phyloP scores from a whole-genome alignment of 2,888 invertebrate species.

The Penaeus monodon region DNA sequence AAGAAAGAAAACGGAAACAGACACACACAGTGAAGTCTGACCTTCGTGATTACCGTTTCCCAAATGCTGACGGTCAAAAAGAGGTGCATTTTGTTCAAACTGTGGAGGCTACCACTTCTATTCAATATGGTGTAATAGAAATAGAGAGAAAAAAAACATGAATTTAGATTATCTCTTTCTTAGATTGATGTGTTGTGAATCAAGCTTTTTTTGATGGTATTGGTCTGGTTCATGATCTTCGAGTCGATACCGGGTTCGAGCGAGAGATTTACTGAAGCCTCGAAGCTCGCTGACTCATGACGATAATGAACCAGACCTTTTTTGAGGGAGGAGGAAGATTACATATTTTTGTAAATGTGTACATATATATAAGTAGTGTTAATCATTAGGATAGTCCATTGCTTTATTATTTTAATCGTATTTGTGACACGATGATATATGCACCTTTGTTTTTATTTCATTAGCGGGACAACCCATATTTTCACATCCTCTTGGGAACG shows the following conservation, averaged over 20 bases:
- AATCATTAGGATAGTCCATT: conserved; percentile 33
- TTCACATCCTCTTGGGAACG: too few relatives aligned
- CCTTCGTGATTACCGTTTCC: not conserved
- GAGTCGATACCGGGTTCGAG: not conserved
- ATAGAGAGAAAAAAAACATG: conserved; percentile 2
- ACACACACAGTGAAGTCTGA: too few relatives aligned
- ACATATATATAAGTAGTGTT: conserved; percentile 26
- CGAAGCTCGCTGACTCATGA: not conserved
- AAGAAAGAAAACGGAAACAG: too few relatives aligned
- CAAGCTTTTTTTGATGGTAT: conserved; percentile 30
- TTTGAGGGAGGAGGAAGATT: conserved; percentile 38
- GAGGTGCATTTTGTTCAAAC: conserved; percentile 57
- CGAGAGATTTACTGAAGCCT: not conserved
- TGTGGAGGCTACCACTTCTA: conserved; percentile 61
- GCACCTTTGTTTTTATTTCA: too few relatives aligned
- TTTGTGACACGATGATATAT: not conserved
- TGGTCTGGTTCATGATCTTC: conserved; percentile 30
- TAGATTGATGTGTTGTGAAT: conserved; percentile 41
- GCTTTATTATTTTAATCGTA: conserved; percentile 31
- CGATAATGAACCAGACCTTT: conserved; percentile 31
- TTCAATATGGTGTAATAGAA: conserved; percentile 21
- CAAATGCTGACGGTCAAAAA: conserved; percentile 29
- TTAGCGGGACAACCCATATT: too few relatives aligned
- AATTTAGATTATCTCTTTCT: conserved; percentile 34
- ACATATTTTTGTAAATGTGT: conserved; percentile 54